Evolutionary conservation across 2,797 vertebrate species (phyloP).

Genomic region (Eurystomus glaucurus): DNA sequence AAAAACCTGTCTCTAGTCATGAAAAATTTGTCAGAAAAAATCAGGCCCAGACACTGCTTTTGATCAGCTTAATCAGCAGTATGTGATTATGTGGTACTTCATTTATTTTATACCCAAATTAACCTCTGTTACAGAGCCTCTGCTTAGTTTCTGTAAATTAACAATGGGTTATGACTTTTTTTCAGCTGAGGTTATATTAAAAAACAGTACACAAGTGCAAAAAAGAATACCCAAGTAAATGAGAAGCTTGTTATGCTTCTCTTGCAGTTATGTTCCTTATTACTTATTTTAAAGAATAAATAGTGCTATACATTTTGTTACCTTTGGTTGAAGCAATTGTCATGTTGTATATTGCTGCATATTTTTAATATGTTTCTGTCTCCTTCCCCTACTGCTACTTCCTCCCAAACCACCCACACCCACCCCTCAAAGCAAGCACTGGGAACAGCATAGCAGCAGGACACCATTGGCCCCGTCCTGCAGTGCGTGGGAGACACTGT

Average conservation of each 20-base stretch:
- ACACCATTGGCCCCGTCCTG: fast-evolving
- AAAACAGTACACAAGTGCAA: neutral
- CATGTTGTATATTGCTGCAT: neutral
- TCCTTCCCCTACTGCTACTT: neutral
- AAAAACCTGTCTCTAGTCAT: neutral
- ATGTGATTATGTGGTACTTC: neutral
- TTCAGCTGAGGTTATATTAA: neutral
- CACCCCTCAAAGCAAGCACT: fast-evolving
- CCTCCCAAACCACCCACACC: neutral
- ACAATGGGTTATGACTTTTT: neutral
- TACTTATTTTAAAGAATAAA: neutral
- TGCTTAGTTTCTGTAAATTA: conserved; percentile 15
- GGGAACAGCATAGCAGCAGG: neutral
- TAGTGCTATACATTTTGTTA: neutral
- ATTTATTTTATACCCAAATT: conserved; percentile 49
- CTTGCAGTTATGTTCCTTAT: neutral
- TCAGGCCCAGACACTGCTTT: neutral
- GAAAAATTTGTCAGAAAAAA: neutral
- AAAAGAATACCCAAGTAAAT: neutral
- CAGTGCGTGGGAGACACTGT: neutral
- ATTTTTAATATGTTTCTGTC: neutral
- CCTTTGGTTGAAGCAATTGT: neutral
- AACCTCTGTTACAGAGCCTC: conserved; percentile 17
- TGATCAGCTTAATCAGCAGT: neutral
- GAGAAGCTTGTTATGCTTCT: neutral